Evolutionary conservation across 2,888 invertebrate genomes (phyloP).

Genomic region (Sycophila texana): DNA sequence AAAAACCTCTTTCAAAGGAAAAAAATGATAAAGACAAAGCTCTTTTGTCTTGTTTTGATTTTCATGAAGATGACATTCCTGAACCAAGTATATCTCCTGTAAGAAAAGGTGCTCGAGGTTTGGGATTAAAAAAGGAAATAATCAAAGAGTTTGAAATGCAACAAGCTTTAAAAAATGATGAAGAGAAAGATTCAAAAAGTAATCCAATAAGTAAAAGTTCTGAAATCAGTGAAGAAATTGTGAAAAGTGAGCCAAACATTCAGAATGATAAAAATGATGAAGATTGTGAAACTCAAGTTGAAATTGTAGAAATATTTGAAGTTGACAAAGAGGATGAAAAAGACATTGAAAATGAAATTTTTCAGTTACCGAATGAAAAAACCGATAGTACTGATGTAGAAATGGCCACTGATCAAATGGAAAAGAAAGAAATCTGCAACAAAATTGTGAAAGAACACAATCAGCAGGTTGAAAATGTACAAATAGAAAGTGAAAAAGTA

Average conservation of each 20-base stretch:
- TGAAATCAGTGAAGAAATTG: constrained; percentile 4
- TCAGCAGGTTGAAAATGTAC: neutral
- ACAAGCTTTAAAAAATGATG: constrained; percentile 69
- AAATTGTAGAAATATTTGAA: constrained; percentile 71
- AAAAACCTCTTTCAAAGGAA: constrained; percentile 52
- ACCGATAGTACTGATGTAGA: too few species aligned
- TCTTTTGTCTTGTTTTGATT: constrained; percentile 85
- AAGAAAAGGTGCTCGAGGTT: constrained; percentile 82
- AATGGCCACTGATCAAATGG: too few species aligned
- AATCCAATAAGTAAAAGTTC: constrained; percentile 51
- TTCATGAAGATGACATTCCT: constrained; percentile 85
- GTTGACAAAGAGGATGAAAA: constrained; percentile 65
- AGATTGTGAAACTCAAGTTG: constrained; percentile 63
- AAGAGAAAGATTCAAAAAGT: constrained; percentile 63
- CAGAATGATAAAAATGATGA: constrained; percentile 23
- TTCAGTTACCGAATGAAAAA: too few species aligned
- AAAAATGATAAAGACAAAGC: constrained; percentile 74
- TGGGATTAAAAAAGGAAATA: constrained; percentile 73
- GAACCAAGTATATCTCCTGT: constrained; percentile 78
- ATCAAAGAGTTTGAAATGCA: constrained; percentile 72
- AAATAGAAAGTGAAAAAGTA: constrained; percentile 1
- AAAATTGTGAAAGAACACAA: constrained; percentile 2
- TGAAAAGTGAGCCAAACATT: constrained; percentile 15
- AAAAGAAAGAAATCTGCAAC: neutral
- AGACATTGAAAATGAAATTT: constrained; percentile 11